phyloP scores from a whole-genome alignment of 1,140 invertebrate genomes.

The Pollicipes pollicipes region DNA sequence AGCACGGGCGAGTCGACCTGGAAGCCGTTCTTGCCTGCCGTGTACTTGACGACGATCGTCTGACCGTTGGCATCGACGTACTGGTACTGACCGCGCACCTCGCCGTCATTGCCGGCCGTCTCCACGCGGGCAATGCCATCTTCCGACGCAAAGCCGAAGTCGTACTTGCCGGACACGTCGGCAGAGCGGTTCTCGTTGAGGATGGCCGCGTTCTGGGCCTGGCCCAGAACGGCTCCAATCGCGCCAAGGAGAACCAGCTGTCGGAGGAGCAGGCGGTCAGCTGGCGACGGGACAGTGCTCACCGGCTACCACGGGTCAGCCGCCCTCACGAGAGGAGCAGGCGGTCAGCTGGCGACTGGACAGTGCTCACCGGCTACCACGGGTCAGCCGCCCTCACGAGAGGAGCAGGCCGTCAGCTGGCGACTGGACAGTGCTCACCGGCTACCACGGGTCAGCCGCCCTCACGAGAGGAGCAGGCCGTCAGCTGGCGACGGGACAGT shows the following conservation, averaged over 20 bases:
- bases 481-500: too few relatives aligned
- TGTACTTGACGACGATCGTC: slow-evolving; percentile 33
- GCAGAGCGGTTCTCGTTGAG: slow-evolving; percentile 8
- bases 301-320: too few relatives aligned
- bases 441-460: too few relatives aligned
- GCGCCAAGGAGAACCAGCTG: background rate
- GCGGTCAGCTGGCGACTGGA: too few relatives aligned
- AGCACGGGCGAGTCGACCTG: slow-evolving; percentile 33
- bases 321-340: too few relatives aligned
- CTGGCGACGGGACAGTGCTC: too few relatives aligned
- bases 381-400: too few relatives aligned
- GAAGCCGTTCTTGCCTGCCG: slow-evolving; percentile 32
- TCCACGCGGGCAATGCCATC: slow-evolving; percentile 9
- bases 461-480: too few relatives aligned
- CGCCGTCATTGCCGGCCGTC: slow-evolving; percentile 11
- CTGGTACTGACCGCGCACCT: slow-evolving; percentile 22
- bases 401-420: too few relatives aligned
- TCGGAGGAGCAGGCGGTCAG: too few relatives aligned
- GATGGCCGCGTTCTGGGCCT: slow-evolving; percentile 7
- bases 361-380: too few relatives aligned
- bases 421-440: too few relatives aligned
- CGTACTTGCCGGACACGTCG: slow-evolving; percentile 8
- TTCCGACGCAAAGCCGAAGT: slow-evolving; percentile 9
- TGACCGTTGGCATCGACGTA: slow-evolving; percentile 35
- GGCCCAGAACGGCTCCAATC: background rate